A percentile compares a stretch with the other conserved stretches of the same genome.
These are phyloP conservation scores for Hyperoplus immaculatus DNA, from an alignment of 2,797 vertebrate species.

Conservation along the genomic window DNA sequence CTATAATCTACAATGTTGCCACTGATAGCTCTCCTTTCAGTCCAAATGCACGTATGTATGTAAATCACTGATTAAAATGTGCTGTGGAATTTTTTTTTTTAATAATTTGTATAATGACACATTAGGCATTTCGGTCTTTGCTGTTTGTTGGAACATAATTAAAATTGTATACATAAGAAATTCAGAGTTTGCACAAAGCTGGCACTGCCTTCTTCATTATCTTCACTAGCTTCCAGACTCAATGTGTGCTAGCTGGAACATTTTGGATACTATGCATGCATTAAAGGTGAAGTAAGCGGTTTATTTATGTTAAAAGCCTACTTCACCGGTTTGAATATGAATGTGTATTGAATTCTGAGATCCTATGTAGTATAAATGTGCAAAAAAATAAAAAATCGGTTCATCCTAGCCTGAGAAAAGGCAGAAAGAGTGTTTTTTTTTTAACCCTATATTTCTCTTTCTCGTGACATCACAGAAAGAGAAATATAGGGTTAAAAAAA, in stretches of 20 bases:
- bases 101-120: constrained; percentile 42
- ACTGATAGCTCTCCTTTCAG: not conserved
- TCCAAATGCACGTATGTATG: constrained; percentile 5
- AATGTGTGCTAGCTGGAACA: not conserved
- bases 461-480: too few relatives aligned
- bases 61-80: constrained; percentile 36
- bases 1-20: not conserved
- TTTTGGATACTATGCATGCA: too few relatives aligned
- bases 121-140: constrained; percentile 12
- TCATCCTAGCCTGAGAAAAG: too few relatives aligned
- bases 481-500: too few relatives aligned
- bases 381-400: too few relatives aligned
- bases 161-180: constrained; percentile 23
- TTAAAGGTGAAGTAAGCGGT: too few relatives aligned
- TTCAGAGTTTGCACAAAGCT: not conserved
- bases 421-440: too few relatives aligned
- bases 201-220: not conserved
- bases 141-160: constrained; percentile 32
- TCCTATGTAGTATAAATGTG: too few relatives aligned
- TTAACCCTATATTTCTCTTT: too few relatives aligned
- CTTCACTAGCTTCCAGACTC: not conserved
- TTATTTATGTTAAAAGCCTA: too few relatives aligned
- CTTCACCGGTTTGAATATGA: too few relatives aligned
- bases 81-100: constrained; percentile 22
- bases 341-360: too few relatives aligned